Base-by-base conservation (phyloP, 1,140 invertebrate genomes). In the Pseudachorutes palmiensis region DNA sequence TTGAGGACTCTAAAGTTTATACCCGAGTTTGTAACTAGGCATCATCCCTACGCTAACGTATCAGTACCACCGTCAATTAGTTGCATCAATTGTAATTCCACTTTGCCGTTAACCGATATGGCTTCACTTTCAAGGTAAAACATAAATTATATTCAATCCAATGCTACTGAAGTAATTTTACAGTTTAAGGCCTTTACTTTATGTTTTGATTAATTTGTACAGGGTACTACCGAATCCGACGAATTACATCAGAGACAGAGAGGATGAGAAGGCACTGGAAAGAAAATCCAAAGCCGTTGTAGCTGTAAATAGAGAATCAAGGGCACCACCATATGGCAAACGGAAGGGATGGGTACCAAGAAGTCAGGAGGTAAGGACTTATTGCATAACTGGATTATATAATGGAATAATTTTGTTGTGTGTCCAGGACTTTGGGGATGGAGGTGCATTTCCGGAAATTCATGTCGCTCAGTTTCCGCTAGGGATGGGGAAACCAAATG, bases 391-490 rank as follows among this genome's bases (percentile, higher is more conserved):
- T 28, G n/a, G 45, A 51, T 9, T n/a, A n/a, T 5, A 65, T 57
- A n/a, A n/a, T n/a, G n/a, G n/a, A 12, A 57, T 31, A 19, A 71
- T 63, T 24, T 64, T 49, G 19, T 45, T 41, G 32, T 65, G 16
- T 48, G 32, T 64, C 33, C 71, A 85, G 83, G 90, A 92, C 80
- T 92, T 86, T 83, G 85, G 85, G 74, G 96, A 99, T 87, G 97
- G 97, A 5, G 97, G 97, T 14, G 93, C 97, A 0, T 99, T 95
- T 80, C 97, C 97, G 0, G 97, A 99, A 81, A 96, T 99, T 66
- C 90, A 89, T 77, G 89, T 98, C 16, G 94, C 94, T 0, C 97
- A 99, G 76, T 97, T 94, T 81, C 97, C 97, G 0, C 79, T 99
- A 31, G 88, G 88, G 69, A 90, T 97, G 83, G 89, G 89, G 0